Conservation (phyloP, 2,797 vertebrate genomes). For the Falco peregrinus region DNA sequence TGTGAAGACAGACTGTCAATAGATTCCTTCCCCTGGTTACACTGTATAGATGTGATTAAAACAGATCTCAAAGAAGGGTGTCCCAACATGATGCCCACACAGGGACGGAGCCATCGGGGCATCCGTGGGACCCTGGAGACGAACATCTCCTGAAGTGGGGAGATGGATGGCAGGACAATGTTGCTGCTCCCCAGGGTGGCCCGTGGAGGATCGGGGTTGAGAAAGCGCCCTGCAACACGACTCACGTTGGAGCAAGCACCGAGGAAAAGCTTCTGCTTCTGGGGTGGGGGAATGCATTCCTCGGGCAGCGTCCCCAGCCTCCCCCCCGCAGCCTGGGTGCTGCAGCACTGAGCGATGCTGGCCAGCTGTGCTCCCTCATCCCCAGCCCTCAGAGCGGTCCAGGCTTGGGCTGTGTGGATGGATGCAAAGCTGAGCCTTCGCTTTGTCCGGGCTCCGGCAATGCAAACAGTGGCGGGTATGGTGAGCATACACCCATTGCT, state of each 20-base stretch:
- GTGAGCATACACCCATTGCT: background rate
- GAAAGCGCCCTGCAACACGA: fast-evolving
- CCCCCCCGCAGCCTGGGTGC: fast-evolving
- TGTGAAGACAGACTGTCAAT: conserved; percentile 63
- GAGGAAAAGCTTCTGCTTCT: background rate
- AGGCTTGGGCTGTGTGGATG: fast-evolving
- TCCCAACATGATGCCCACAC: background rate
- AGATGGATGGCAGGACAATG: fast-evolving
- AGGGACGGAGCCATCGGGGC: background rate
- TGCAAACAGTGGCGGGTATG: conserved; percentile 4
- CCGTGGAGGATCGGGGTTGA: fast-evolving
- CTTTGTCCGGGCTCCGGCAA: background rate
- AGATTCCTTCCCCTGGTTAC: conserved; percentile 61
- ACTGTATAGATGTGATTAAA: conserved; percentile 70
- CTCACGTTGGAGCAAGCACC: background rate
- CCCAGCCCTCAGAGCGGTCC: background rate
- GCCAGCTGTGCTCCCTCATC: background rate
- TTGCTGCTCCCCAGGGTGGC: background rate
- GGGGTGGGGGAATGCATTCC: background rate
- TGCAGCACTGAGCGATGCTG: fast-evolving
- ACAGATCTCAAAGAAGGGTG: conserved; percentile 27
- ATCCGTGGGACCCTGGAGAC: background rate
- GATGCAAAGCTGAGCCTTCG: background rate
- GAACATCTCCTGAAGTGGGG: background rate
- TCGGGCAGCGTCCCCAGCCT: fast-evolving